Evolutionary conservation across 2,797 vertebrate genomes (phyloP).

Genomic region (Cynopterus sphinx): DNA sequence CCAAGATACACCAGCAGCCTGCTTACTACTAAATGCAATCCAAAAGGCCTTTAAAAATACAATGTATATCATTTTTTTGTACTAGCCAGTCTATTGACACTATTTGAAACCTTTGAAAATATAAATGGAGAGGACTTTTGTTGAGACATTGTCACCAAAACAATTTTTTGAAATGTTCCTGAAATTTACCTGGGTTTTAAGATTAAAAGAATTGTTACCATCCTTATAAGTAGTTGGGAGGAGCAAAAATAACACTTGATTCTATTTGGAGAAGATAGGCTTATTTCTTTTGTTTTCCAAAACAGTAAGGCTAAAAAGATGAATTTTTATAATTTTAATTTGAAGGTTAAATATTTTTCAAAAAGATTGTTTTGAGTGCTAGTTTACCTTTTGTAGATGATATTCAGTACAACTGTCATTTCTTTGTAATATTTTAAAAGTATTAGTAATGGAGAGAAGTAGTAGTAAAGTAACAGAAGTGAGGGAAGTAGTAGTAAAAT

Average conservation of each 20-base stretch:
- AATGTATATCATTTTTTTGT: conserved; percentile 73
- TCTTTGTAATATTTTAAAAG: conserved; percentile 79
- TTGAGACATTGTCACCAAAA: conserved; percentile 76
- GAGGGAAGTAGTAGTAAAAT: conserved; percentile 51
- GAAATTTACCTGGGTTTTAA: conserved; percentile 70
- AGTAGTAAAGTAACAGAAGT: conserved; percentile 39
- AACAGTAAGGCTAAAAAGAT: conserved; percentile 66
- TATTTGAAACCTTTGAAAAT: conserved; percentile 77
- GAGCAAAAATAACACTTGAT: conserved; percentile 66
- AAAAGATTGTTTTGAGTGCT: conserved; percentile 82
- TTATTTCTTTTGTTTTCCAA: conserved; percentile 71
- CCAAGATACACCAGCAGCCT: conserved; percentile 91
- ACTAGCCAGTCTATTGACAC: conserved; percentile 80
- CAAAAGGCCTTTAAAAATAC: conserved; percentile 83
- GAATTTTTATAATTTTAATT: conserved; percentile 77
- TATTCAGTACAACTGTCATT: conserved; percentile 79
- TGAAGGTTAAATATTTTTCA: conserved; percentile 78
- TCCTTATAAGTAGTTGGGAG: conserved; percentile 78
- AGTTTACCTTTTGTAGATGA: conserved; percentile 79
- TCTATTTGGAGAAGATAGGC: conserved; percentile 53
- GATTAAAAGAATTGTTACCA: conserved; percentile 72
- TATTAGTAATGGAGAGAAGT: conserved; percentile 67
- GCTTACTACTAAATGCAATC: conserved; percentile 90
- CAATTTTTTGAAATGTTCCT: conserved; percentile 73
- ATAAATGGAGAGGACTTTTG: conserved; percentile 82